Evolutionary conservation across 2,888 invertebrate species (phyloP), one percentile per base, ranked within the genome.

Genomic region (Cetonia aurata): DNA sequence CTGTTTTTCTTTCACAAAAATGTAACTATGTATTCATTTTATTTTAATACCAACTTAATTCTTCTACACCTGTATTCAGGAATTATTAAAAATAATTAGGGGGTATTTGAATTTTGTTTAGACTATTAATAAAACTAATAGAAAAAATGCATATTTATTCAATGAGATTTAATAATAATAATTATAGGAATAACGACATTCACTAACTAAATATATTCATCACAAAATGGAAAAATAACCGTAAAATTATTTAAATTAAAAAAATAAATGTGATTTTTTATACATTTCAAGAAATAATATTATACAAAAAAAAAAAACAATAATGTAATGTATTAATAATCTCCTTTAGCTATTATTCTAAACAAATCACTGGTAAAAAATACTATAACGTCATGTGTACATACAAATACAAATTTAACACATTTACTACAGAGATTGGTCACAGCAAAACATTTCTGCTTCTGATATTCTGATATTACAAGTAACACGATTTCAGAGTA

Each of bases 341-440:
- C 13, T 56, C 33, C 33, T 9, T 37, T 37, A 37, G 13, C 53
- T 53, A 53, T 25, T 53, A 53, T 31, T 25, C 31, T 25, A 53
- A 53, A 53, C 25, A 25, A 57, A 57, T 41, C 57, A 57, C 57
- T 57, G 57, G 57, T 57, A 42, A 57, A n/a, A 57, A 57, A 57
- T 57, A 57, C 42, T 57, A 42, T 15, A 57, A 57, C 42, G 57
- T 19, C 17, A 56, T 8, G 41, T 10, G 37, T 25, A 25, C 25
- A 25, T n/a, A n/a, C n/a, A n/a, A n/a, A n/a, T 57, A 57, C 42
- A 42, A 57, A 57, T 41, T 8, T 17, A 9, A 37, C 10, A n/a
- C 15, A 57, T 42, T 53, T 25, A n/a, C n/a, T 13, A 55, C 19
- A 31, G 13, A 31, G 12, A 56, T 56, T 56, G 55, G 55, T 56